Conservation (phyloP, 2,888 invertebrate genomes). For the Argyra leucocephala region DNA sequence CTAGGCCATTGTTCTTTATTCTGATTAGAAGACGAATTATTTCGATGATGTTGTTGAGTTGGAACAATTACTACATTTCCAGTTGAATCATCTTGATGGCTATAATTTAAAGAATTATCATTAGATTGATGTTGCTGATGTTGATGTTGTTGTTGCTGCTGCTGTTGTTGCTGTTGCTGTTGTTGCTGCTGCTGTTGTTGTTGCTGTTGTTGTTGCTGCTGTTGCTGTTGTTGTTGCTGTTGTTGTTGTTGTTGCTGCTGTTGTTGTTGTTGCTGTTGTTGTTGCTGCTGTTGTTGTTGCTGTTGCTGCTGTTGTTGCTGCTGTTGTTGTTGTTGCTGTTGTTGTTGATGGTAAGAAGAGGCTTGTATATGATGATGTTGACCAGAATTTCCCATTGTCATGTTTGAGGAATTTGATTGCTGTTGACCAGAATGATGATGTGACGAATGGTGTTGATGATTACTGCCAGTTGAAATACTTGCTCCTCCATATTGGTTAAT, state of each 20-base stretch:
- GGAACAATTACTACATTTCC: neutral
- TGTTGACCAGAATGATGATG: slow-evolving; percentile 9
- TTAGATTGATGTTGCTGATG: slow-evolving; percentile 10
- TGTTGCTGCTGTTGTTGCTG: too few relatives aligned
- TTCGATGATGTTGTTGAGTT: slow-evolving; percentile 18
- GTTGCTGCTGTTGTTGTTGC: slow-evolving; percentile 17
- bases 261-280: slow-evolving; percentile 17
- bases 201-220: slow-evolving; percentile 16
- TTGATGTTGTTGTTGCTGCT: slow-evolving; percentile 8
- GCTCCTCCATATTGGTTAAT: slow-evolving; percentile 24
- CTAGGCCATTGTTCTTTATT: slow-evolving; percentile 42
- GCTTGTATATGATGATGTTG: neutral
- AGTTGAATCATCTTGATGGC: neutral
- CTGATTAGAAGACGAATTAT: slow-evolving; percentile 22
- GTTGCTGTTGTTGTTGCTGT: slow-evolving; percentile 14
- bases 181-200: slow-evolving; percentile 15
- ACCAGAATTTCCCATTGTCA: neutral
- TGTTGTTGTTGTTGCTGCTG: slow-evolving; percentile 7
- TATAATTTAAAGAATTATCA: neutral
- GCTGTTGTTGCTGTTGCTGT: slow-evolving; percentile 19
- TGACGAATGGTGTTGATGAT: slow-evolving; percentile 22
- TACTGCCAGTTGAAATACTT: slow-evolving; percentile 30
- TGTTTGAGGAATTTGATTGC: neutral
- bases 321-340: slow-evolving; percentile 24
- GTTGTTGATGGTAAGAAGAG: neutral